Conservation (phyloP, 2,797 vertebrate genomes). For the Platalea minor region DNA sequence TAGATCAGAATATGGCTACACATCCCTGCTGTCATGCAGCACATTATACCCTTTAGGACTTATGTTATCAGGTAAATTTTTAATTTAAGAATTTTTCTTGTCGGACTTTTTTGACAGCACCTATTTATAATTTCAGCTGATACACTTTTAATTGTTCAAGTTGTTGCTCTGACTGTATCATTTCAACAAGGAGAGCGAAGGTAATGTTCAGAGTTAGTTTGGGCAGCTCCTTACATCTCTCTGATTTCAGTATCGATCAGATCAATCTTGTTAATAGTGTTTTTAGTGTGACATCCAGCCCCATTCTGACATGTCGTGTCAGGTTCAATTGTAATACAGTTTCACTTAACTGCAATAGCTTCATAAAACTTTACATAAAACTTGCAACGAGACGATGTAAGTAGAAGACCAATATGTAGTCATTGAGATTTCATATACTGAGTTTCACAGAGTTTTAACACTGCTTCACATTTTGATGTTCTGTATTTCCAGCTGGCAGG, state of each 20-base stretch:
- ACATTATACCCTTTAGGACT: slow-evolving; percentile 97
- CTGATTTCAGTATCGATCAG: not conserved
- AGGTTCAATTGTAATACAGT: not conserved
- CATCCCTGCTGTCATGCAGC: slow-evolving; percentile 99
- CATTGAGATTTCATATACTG: not conserved
- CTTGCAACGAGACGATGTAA: not conserved
- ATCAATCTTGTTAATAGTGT: not conserved
- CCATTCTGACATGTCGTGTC: not conserved
- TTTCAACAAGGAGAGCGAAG: not conserved
- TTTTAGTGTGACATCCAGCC: not conserved
- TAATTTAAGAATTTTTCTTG: not conserved
- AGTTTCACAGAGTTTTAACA: not conserved
- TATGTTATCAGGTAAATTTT: slow-evolving; percentile 90
- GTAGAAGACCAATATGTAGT: not conserved
- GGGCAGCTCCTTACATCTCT: not conserved
- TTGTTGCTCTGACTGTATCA: not conserved
- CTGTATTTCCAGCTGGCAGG: slow-evolving; percentile 46
- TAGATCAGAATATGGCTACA: slow-evolving; percentile 96
- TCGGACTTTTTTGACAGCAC: not conserved
- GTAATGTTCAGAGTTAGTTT: not conserved
- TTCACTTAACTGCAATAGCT: not conserved
- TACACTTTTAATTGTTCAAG: not conserved
- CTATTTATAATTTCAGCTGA: not conserved
- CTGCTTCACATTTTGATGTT: slow-evolving; percentile 1
- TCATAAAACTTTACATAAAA: not conserved